Evolutionary conservation across 1,140 invertebrate species (phyloP), one percentile per base, ranked within the genome.

Genomic region (Mamestra configurata): DNA sequence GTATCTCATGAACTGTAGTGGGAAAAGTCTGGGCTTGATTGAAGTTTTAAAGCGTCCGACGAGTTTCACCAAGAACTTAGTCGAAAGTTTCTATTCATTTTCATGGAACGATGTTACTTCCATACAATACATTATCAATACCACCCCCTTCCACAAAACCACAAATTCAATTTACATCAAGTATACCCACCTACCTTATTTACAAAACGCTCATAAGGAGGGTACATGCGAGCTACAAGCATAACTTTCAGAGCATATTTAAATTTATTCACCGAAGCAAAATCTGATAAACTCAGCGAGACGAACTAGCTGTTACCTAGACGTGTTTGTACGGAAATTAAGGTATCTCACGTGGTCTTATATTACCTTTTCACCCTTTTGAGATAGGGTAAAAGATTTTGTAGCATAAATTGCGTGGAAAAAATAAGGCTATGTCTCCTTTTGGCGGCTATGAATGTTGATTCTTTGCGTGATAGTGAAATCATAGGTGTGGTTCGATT

Each of bases 201-300:
- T 57, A 57, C 13, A 3, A 27, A 27, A 57, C 24, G 22, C 51
- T 22, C 18, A 11, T 53, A 53, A 57, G 22, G 2, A 37, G 27
- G 15, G 15, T 61, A 15, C 15, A 18, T 15, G 22, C 24, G 27
- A 35, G 11, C 7, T 59, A 37, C 15, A 8, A 55, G 31, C 59
- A 8, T 61, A 66, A 43, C 61, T 70, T 35, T 49, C 13, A 20
- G 18, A 43, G 66, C 66, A 70, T 70, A 49, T 70, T 70, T 70
- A 70, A 70, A 70, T 70, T 70, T 70, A 70, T 46, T 27, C 66
- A 70, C 20, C 22, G 37, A 49, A 49, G 66, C 66, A 20, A 70
- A 70, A 70, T 46, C 37, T 43, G 66, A 70, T 70, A 70, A 70
- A 46, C 11, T 70, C 8, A 6, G 13, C 5, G 66, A 46, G 66